Conservation (phyloP, 2,797 vertebrate species). For the Lepilemur septentrionalis region DNA sequence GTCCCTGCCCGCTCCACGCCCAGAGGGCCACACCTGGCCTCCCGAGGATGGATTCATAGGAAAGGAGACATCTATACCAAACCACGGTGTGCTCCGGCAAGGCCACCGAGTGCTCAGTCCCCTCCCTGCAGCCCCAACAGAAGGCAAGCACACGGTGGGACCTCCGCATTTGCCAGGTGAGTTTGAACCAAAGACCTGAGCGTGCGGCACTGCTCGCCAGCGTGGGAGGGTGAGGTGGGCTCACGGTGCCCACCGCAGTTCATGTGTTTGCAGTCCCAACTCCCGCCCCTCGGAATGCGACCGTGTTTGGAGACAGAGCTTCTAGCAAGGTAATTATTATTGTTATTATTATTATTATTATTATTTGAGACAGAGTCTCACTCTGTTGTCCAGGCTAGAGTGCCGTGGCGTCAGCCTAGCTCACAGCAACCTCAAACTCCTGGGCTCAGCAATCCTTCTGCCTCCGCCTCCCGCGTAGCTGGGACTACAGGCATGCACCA, state of each 20-base stretch:
- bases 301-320: no score
- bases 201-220: fast-evolving
- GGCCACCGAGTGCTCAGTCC: fast-evolving
- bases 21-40: not conserved
- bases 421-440: no score
- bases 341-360: no score
- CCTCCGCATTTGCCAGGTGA: not conserved
- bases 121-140: not conserved
- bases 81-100: not conserved
- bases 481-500: no score
- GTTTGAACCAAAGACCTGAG: not conserved
- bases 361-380: no score
- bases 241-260: not conserved
- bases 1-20: not conserved
- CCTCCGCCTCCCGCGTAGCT: no score
- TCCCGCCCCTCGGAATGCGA: not conserved
- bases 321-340: not conserved
- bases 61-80: not conserved
- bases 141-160: not conserved
- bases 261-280: not conserved
- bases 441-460: no score
- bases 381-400: no score
- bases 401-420: no score
- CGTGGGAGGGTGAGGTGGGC: not conserved
- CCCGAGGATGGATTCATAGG: not conserved